Conservation (phyloP, 1,140 invertebrate genomes). For the Penaeus indicus region DNA sequence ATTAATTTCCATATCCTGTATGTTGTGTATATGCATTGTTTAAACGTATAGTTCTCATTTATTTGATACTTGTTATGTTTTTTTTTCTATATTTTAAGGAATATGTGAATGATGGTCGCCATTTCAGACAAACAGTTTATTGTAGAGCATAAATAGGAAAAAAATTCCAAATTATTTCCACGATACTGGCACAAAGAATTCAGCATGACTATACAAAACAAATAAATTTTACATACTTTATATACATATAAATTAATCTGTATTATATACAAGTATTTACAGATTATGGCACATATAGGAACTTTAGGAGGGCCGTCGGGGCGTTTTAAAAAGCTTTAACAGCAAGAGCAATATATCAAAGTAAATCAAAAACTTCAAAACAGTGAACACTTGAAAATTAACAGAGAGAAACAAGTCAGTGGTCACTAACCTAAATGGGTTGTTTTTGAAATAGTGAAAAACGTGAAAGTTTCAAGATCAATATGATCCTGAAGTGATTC, state of each 20-base stretch:
- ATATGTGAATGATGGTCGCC: too few relatives aligned
- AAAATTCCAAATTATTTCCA: constrained; percentile 26
- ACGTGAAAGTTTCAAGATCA: neutral
- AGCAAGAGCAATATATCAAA: neutral
- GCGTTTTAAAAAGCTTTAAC: neutral
- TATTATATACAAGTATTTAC: constrained; percentile 58
- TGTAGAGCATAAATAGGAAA: constrained; percentile 43
- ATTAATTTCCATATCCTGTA: too few relatives aligned
- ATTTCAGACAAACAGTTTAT: constrained; percentile 45
- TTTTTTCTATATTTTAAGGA: too few relatives aligned
- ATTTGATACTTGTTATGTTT: too few relatives aligned
- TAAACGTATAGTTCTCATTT: too few relatives aligned
- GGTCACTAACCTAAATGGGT: too few relatives aligned
- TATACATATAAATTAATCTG: constrained; percentile 64
- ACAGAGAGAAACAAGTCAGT: too few relatives aligned
- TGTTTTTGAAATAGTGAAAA: neutral
- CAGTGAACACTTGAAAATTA: too few relatives aligned
- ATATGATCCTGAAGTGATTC: neutral
- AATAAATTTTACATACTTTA: constrained; percentile 53
- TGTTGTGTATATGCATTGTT: too few relatives aligned
- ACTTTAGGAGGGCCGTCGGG: constrained; percentile 48
- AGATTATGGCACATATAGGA: constrained; percentile 62
- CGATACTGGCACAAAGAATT: constrained; percentile 43
- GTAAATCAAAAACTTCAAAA: constrained; percentile 12
- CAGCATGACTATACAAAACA: constrained; percentile 42